Evolutionary conservation across 2,113 vertebrate species (phyloP).

Genomic region (Aegotheles bennettii): DNA sequence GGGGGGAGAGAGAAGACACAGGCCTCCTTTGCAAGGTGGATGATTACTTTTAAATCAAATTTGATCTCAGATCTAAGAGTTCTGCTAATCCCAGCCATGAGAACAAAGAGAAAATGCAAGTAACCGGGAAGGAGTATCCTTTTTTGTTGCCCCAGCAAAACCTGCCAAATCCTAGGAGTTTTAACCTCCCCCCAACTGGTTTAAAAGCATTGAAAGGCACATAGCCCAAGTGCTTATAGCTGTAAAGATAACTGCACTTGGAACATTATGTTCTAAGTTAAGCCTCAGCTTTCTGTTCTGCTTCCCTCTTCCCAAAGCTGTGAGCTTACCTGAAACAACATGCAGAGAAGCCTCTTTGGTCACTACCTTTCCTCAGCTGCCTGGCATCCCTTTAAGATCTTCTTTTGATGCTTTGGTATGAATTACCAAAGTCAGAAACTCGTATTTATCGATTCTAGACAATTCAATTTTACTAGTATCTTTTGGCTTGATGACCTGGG

Average conservation of each 20-base stretch:
- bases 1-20: neutral
- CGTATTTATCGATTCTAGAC: neutral
- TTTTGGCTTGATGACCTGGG: neutral
- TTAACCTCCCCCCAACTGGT: neutral
- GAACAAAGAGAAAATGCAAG: neutral
- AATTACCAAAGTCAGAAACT: neutral
- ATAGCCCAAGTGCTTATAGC: neutral
- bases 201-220: neutral
- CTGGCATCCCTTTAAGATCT: neutral
- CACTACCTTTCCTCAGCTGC: neutral
- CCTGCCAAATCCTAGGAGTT: neutral
- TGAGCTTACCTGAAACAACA: neutral
- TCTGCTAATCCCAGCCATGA: neutral
- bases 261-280: neutral
- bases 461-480: neutral
- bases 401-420: neutral
- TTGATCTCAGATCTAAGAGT: neutral
- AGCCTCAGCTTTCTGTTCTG: neutral
- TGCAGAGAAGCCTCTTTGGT: neutral
- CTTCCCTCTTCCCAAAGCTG: neutral
- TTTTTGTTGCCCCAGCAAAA: neutral
- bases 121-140: neutral
- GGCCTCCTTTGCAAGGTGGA: neutral
- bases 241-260: neutral
- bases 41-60: neutral